Evolutionary conservation across 2,888 invertebrate species (phyloP).

Genomic region (Dugesia japonica): DNA sequence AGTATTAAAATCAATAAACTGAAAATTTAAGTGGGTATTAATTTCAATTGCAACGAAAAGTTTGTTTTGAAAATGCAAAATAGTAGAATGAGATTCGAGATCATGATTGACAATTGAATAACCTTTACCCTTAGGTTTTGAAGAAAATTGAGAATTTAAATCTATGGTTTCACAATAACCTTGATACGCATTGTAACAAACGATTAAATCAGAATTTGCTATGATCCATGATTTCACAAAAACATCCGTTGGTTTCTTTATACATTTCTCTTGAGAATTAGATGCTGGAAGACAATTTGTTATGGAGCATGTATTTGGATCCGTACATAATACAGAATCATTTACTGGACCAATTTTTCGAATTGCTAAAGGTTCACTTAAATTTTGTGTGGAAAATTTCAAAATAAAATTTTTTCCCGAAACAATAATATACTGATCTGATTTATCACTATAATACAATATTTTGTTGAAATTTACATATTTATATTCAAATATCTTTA

Average conservation of each 20-base stretch:
- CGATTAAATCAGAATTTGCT: neutral
- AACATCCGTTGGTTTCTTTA: neutral
- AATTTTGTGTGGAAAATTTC: neutral
- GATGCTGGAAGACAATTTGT: neutral
- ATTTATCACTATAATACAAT: neutral
- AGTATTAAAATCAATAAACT: neutral
- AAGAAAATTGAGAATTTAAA: neutral
- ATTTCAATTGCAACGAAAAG: neutral
- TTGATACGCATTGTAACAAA: neutral
- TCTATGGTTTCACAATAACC: neutral
- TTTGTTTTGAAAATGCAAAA: neutral
- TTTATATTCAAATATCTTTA: neutral
- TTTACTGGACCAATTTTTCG: neutral
- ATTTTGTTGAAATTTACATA: neutral
- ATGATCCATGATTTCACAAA: neutral
- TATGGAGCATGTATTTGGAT: neutral
- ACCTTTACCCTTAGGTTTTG: neutral
- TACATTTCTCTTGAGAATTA: neutral
- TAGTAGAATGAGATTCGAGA: conserved; percentile 4
- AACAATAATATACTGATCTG: neutral
- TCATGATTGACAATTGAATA: neutral
- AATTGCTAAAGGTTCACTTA: neutral
- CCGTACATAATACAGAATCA: neutral
- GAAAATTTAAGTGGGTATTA: neutral
- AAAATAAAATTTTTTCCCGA: neutral